Conservation (phyloP, 2,888 invertebrate genomes). For the Epicampocera succincta region DNA sequence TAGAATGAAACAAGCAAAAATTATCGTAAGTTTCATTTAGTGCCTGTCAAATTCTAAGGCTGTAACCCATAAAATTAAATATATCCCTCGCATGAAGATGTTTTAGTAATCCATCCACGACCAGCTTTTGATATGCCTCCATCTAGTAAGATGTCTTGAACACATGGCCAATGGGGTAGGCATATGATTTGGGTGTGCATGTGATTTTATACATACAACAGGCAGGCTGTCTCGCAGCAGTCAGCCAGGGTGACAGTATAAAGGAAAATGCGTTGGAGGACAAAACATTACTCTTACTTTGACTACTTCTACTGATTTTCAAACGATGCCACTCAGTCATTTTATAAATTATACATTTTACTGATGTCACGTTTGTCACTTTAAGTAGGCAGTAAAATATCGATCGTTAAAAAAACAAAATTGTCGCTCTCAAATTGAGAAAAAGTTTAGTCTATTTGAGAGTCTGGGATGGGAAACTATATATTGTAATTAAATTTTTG, state of each 20-base stretch:
- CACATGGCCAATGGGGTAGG: too few relatives aligned
- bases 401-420: constrained; percentile 73
- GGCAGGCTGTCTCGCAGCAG: constrained; percentile 12
- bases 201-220: constrained; percentile 12
- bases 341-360: constrained; percentile 39
- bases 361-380: constrained; percentile 66
- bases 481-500: too few relatives aligned
- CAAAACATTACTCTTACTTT: constrained; percentile 72
- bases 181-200: constrained; percentile 29
- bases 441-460: constrained; percentile 37
- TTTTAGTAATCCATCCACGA: too few relatives aligned
- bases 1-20: too few relatives aligned
- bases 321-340: constrained; percentile 43
- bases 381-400: constrained; percentile 74
- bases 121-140: too few relatives aligned
- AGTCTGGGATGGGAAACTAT: too few relatives aligned
- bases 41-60: too few relatives aligned
- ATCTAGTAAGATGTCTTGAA: too few relatives aligned
- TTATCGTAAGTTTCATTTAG: too few relatives aligned
- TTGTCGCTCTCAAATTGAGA: constrained; percentile 55
- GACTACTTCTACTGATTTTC: constrained; percentile 52
- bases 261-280: constrained; percentile 76
- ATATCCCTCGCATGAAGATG: too few relatives aligned
- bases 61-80: too few relatives aligned
- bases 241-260: constrained; percentile 46